phyloP scores from a whole-genome alignment of 2,113 vertebrate genomes.

The Hoplias malabaricus region DNA sequence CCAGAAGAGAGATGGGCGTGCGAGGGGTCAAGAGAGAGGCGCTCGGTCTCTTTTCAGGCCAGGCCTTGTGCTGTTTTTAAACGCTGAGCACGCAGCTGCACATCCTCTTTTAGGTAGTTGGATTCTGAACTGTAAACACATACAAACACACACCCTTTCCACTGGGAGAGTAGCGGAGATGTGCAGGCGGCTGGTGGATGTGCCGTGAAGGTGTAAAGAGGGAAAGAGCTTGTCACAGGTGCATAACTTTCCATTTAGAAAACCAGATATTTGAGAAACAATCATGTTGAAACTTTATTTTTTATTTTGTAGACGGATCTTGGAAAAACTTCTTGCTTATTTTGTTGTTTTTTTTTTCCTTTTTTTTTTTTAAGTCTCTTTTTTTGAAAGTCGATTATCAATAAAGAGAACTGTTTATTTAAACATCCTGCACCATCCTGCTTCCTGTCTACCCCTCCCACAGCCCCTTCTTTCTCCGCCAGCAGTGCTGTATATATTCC shows the following conservation, averaged over 20 bases:
- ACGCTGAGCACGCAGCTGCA: conserved; percentile 70
- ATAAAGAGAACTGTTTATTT: conserved; percentile 74
- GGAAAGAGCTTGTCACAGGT: conserved; percentile 39
- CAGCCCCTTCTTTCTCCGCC: conserved; percentile 30
- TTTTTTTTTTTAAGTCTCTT: conserved; percentile 63
- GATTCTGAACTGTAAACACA: conserved; percentile 45
- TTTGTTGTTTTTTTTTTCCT: conserved; percentile 38
- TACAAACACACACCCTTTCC: conserved; percentile 49
- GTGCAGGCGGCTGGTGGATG: conserved; percentile 55
- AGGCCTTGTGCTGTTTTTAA: conserved; percentile 63
- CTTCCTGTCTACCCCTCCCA: conserved; percentile 58
- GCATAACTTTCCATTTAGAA: conserved; percentile 50
- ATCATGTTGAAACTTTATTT: conserved; percentile 58
- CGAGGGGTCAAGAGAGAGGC: conserved; percentile 2
- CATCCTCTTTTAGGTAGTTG: conserved; percentile 60
- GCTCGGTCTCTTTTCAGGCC: conserved; percentile 56
- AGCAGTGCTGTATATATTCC: neutral
- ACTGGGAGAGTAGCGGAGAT: conserved; percentile 53
- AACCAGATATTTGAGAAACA: conserved; percentile 59
- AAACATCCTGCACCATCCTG: conserved; percentile 53
- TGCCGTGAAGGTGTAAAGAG: conserved; percentile 36
- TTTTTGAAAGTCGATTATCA: conserved; percentile 64
- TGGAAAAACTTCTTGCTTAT: conserved; percentile 52
- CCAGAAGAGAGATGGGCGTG: conserved; percentile 37
- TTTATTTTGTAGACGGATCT: conserved; percentile 62